Evolutionary conservation across 2,797 vertebrate genomes (phyloP).

Genomic region (Xenops minutus): DNA sequence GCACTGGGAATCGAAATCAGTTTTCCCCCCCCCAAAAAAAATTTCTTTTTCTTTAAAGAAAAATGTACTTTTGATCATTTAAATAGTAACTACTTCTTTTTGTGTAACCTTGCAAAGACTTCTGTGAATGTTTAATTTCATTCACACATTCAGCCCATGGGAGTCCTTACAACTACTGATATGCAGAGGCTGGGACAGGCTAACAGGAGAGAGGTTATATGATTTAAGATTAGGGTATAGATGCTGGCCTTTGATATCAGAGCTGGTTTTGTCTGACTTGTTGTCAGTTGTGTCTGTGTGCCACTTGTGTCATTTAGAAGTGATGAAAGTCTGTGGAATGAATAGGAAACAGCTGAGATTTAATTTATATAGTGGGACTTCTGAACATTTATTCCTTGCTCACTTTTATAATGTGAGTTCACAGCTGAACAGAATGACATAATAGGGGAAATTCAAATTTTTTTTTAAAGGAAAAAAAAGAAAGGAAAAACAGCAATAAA

Average conservation of each 20-base stretch:
- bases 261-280: neutral
- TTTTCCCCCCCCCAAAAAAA: neutral
- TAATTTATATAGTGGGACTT: conserved; percentile 21
- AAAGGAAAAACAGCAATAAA: conserved; percentile 23
- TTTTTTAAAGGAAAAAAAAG: neutral
- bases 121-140: neutral
- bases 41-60: neutral
- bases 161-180: neutral
- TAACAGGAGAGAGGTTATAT: neutral
- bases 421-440: conserved; percentile 40
- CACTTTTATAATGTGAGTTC: conserved; percentile 1
- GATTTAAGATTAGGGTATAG: neutral
- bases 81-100: neutral
- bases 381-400: neutral
- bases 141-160: neutral
- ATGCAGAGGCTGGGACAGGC: neutral
- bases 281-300: neutral
- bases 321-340: neutral
- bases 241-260: neutral
- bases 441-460: conserved; percentile 26
- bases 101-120: neutral
- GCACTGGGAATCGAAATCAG: neutral
- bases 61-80: neutral
- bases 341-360: conserved; percentile 8
- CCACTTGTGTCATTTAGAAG: neutral